A percentile compares a stretch with the other conserved stretches of the same genome.
phyloP scores from a whole-genome alignment of 2,888 invertebrate species.

The Phytoseiulus persimilis region DNA sequence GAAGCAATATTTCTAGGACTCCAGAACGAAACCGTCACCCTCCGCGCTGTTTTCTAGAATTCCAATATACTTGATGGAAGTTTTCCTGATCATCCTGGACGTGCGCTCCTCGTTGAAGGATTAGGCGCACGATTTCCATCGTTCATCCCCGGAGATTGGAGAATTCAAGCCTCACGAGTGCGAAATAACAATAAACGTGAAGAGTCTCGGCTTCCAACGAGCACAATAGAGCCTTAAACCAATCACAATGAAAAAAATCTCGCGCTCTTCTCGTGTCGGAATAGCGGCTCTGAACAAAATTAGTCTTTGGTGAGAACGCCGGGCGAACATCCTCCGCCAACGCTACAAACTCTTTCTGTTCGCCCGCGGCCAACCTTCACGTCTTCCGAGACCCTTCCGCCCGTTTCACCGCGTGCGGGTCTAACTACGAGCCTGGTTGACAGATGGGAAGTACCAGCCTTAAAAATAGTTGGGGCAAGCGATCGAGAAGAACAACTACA shows the following conservation, averaged over 20 bases:
- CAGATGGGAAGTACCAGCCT: background rate
- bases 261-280: background rate
- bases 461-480: background rate
- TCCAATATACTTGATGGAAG: background rate
- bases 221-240: background rate
- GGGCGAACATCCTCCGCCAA: background rate
- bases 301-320: background rate
- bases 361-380: background rate
- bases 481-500: background rate
- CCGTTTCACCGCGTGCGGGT: background rate
- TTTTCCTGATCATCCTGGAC: background rate
- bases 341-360: background rate
- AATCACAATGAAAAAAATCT: background rate
- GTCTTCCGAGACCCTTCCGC: background rate
- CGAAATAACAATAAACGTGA: background rate
- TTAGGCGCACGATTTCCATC: background rate
- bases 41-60: background rate
- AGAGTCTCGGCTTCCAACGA: background rate
- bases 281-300: background rate
- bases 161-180: background rate
- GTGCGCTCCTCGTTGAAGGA: background rate
- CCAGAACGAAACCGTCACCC: too few species aligned
- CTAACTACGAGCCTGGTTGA: background rate
- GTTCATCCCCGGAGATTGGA: background rate
- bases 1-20: too few species aligned